Percentiles rank a stretch among this genome's conserved stretches.
phyloP scores from a whole-genome alignment of 2,113 vertebrate species.

The Myodes glareolus region DNA sequence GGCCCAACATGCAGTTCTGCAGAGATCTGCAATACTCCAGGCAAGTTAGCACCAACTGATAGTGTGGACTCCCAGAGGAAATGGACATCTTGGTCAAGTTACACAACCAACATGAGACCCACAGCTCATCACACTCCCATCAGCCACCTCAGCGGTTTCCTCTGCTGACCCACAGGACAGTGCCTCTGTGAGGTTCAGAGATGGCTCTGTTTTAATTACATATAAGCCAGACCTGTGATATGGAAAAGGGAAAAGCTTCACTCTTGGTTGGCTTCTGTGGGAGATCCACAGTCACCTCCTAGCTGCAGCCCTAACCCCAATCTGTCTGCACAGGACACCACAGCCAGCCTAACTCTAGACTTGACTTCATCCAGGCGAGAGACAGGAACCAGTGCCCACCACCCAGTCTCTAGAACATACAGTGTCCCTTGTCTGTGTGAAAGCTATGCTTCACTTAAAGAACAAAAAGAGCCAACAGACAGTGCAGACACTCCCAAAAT shows the following conservation, averaged over 20 bases:
- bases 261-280: background rate
- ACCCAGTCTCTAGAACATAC: background rate
- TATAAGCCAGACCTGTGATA: background rate
- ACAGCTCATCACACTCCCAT: background rate
- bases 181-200: conserved; percentile 13
- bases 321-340: conserved; percentile 17
- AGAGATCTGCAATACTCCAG: background rate
- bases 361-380: conserved; percentile 5
- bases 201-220: background rate
- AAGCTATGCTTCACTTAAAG: conserved; percentile 45
- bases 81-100: background rate
- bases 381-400: conserved; percentile 6
- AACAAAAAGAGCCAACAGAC: conserved; percentile 27
- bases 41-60: background rate
- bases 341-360: background rate
- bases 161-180: background rate
- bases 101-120: background rate
- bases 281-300: background rate
- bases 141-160: background rate
- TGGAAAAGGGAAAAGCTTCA: conserved; percentile 4
- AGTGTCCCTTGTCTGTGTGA: conserved; percentile 1
- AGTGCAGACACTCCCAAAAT: background rate
- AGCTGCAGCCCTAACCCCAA: background rate
- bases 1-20: background rate
- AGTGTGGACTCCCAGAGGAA: background rate